Evolutionary conservation across 2,797 vertebrate species (phyloP), one percentile per base, ranked within the genome.

Genomic region (Gastrophryne carolinensis): DNA sequence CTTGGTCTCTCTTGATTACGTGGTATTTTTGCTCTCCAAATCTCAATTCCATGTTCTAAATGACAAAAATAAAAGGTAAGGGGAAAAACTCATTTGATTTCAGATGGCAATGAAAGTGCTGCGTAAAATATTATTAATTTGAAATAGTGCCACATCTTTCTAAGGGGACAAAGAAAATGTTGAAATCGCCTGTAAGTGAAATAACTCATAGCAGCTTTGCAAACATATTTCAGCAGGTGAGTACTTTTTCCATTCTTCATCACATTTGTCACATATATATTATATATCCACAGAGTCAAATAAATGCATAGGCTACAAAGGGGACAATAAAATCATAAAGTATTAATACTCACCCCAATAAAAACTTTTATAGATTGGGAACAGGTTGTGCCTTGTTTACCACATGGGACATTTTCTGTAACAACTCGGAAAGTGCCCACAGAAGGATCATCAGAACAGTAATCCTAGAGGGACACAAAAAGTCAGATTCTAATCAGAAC

Each of bases 311-410:
- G n/a, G n/a, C n/a, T n/a, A n/a, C n/a, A n/a, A n/a, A n/a, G n/a
- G n/a, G n/a, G n/a, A n/a, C n/a, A n/a, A n/a, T n/a, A n/a, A n/a
- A n/a, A n/a, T n/a, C n/a, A n/a, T n/a, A n/a, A 9, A 68, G 4
- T 19, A 17, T 41, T 12, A 4, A 41, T 26, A 56, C 88, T 84
- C 77, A 98, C 97, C 80, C 80, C 90, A 10, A 95, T 23, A 77
- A 89, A 95, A 68, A 99, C 85, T 85, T 93, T 96, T 85, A 98
- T 94, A 75, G 90, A 83, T 81, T 95, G 97, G 53, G 96, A 96
- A 80, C 97, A 99, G 47, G 95, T 95, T 37, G 92, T 91, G 56
- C 96, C 96, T 0, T 90, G 93, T 57, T 89, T 92, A 64, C 96
- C 96, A 23, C 97, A 99, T 2, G 92, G 93, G 64, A 95, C 81